Evolutionary conservation across 2,113 vertebrate genomes (phyloP).

Genomic region (Puntigrus tetrazona): DNA sequence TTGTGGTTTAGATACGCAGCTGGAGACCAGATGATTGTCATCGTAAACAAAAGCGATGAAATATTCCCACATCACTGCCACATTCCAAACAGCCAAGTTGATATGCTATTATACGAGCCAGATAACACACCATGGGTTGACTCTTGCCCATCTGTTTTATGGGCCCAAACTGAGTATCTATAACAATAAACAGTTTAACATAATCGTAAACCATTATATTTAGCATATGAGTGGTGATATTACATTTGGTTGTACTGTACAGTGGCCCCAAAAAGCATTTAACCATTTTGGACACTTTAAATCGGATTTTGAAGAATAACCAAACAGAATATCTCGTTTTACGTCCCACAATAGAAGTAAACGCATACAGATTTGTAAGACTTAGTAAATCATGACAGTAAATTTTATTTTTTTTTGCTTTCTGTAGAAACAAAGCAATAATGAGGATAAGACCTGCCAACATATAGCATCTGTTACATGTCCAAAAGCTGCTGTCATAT

Average conservation of each 20-base stretch:
- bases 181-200: not conserved
- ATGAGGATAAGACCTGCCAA: constrained; percentile 42
- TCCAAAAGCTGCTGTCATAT: constrained; percentile 22
- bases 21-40: constrained; percentile 51
- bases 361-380: not conserved
- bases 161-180: constrained; percentile 1
- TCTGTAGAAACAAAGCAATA: constrained; percentile 36
- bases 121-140: constrained; percentile 37
- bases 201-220: not conserved
- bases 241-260: not conserved
- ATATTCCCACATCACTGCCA: constrained; percentile 46
- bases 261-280: not conserved
- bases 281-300: not conserved
- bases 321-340: not conserved
- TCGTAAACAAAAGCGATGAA: constrained; percentile 38
- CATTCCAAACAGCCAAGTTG: constrained; percentile 33
- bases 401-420: not conserved
- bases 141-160: constrained; percentile 43
- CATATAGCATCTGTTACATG: constrained; percentile 52
- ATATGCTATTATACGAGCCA: constrained; percentile 25
- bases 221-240: not conserved
- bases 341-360: no score
- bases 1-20: constrained; percentile 44
- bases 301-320: not conserved
- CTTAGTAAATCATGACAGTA: no score